These are phyloP conservation scores for Drosophila orosa DNA, from an alignment of 1,140 invertebrate genomes.

Conservation along the genomic window DNA sequence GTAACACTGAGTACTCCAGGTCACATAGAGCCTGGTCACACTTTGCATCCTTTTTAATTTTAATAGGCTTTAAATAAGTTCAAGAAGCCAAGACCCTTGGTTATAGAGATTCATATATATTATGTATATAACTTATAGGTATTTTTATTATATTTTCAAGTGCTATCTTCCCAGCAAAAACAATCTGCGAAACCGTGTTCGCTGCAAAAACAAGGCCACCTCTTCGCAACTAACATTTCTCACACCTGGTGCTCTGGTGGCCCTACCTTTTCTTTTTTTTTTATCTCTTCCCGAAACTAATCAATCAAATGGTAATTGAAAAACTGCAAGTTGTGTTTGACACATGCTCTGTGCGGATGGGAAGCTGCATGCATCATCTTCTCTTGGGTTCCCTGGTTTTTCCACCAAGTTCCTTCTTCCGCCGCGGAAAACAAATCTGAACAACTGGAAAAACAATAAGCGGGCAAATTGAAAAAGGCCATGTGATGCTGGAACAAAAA, in stretches of 20 bases:
- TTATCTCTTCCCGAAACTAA: conserved; percentile 16
- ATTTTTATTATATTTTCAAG: not conserved
- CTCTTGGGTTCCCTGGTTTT: not conserved
- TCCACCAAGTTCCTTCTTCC: conserved; percentile 37
- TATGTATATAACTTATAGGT: not conserved
- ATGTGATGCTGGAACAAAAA: conserved; percentile 18
- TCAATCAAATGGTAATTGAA: conserved; percentile 48
- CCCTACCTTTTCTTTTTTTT: conserved; percentile 1
- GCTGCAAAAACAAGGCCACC: conserved; percentile 5
- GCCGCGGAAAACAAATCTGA: conserved; percentile 28
- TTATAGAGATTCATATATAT: not conserved
- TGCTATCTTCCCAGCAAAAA: not conserved
- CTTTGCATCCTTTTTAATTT: not conserved
- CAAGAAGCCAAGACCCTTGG: not conserved
- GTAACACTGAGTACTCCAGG: not conserved
- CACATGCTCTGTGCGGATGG: conserved; percentile 19
- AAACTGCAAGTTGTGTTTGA: conserved; percentile 29
- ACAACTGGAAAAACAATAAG: conserved; percentile 30
- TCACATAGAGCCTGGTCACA: not conserved
- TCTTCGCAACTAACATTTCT: conserved; percentile 15
- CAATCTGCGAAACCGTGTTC: not conserved
- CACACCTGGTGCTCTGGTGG: conserved; percentile 5
- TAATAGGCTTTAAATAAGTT: not conserved
- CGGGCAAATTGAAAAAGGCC: conserved; percentile 36
- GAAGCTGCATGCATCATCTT: conserved; percentile 20